phyloP scores from a whole-genome alignment of 1,140 invertebrate genomes.

The Eupeodes corollae region DNA sequence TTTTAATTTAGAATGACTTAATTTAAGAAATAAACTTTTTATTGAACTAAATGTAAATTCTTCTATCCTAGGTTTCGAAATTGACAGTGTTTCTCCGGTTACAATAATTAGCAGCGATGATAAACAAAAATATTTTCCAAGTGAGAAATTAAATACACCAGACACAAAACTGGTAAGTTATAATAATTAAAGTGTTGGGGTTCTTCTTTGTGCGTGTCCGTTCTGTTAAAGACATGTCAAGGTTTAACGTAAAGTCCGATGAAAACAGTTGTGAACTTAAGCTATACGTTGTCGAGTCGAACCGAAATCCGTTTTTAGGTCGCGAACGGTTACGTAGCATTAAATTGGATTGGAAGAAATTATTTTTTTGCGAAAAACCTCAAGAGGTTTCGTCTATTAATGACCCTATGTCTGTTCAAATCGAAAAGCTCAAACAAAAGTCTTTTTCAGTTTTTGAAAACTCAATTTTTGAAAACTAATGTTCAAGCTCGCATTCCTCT shows the following conservation, averaged over 20 bases:
- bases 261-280: background rate
- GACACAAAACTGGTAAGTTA: background rate
- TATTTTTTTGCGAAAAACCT: too few relatives aligned
- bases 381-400: too few relatives aligned
- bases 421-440: too few relatives aligned
- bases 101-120: conserved; percentile 3
- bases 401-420: too few relatives aligned
- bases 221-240: background rate
- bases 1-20: background rate
- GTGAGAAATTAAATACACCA: too few relatives aligned
- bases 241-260: background rate
- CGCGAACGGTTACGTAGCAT: too few relatives aligned
- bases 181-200: background rate
- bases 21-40: background rate
- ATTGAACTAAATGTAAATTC: conserved; percentile 1
- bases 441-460: conserved; percentile 8
- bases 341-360: too few relatives aligned
- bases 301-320: background rate
- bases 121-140: conserved; percentile 1
- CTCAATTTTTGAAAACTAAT: conserved; percentile 6
- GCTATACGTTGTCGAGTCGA: background rate
- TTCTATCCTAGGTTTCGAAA: background rate
- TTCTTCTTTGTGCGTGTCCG: background rate
- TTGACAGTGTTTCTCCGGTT: conserved; percentile 3
- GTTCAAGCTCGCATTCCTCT: conserved; percentile 12